phyloP scores from a whole-genome alignment of 23 tunicate species.

The Phallusia fumigata region DNA sequence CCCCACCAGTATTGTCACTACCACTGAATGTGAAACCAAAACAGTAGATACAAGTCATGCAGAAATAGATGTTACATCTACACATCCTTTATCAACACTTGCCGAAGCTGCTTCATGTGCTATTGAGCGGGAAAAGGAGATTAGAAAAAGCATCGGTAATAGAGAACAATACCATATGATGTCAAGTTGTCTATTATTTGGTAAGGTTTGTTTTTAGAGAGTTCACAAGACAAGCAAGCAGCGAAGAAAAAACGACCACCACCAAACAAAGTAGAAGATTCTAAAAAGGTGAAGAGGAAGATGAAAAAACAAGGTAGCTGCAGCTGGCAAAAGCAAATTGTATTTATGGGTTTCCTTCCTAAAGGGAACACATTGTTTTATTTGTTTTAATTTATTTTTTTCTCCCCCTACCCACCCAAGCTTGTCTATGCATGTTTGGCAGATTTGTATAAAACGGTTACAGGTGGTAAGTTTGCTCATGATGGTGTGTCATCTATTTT shows the following conservation, averaged over 20 bases:
- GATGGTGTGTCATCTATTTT: too few species aligned
- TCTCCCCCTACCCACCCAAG: too few species aligned
- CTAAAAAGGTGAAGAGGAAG: not conserved
- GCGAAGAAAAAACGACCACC: not conserved
- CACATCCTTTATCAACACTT: conserved; percentile 26
- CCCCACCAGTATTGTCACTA: not conserved
- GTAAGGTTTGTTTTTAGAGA: too few species aligned
- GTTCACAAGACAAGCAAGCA: not conserved
- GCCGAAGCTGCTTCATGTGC: conserved; percentile 35
- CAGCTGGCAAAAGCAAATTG: too few species aligned
- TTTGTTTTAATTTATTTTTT: too few species aligned
- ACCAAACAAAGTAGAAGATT: not conserved
- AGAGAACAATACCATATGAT: too few species aligned
- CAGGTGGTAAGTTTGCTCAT: too few species aligned
- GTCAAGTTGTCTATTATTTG: too few species aligned
- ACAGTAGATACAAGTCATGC: not conserved
- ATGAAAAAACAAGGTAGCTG: not conserved
- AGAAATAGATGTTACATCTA: not conserved
- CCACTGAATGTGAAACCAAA: not conserved
- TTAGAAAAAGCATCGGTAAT: not conserved
- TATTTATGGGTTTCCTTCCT: too few species aligned
- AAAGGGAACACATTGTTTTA: too few species aligned
- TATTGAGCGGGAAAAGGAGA: conserved; percentile 5
- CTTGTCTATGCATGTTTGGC: too few species aligned
- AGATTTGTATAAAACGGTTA: too few species aligned